phyloP scores from a whole-genome alignment of 1,140 invertebrate species.

The Zaprionus taronus region DNA sequence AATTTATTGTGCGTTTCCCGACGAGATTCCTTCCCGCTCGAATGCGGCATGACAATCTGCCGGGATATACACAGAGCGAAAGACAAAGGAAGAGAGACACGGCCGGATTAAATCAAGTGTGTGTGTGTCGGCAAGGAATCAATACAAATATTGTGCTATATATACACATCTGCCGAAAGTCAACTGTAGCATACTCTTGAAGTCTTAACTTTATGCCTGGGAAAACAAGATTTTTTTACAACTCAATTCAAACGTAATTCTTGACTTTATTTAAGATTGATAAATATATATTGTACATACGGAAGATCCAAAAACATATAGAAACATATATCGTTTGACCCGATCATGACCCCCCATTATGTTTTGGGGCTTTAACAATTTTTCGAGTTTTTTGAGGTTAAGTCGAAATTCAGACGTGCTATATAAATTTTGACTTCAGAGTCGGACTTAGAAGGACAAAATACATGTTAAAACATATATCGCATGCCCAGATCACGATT shows the following conservation, averaged over 20 bases:
- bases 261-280: neutral
- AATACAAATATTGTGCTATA: neutral
- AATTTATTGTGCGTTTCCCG: slow-evolving; percentile 59
- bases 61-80: neutral
- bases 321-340: too few species aligned
- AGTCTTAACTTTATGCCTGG: neutral
- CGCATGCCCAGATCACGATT: too few species aligned
- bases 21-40: neutral
- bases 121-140: neutral
- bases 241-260: neutral
- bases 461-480: too few species aligned
- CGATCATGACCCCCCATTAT: too few species aligned
- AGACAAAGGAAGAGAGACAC: neutral
- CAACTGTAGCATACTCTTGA: neutral
- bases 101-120: slow-evolving; percentile 1
- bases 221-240: neutral
- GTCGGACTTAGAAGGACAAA: too few species aligned
- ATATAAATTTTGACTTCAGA: too few species aligned
- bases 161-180: neutral
- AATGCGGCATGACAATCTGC: slow-evolving; percentile 7
- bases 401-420: too few species aligned
- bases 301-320: too few species aligned
- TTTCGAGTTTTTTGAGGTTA: too few species aligned
- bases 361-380: too few species aligned
- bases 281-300: too few species aligned